Base-by-base conservation (phyloP, 2,888 invertebrate species). In the Pyralis farinalis region DNA sequence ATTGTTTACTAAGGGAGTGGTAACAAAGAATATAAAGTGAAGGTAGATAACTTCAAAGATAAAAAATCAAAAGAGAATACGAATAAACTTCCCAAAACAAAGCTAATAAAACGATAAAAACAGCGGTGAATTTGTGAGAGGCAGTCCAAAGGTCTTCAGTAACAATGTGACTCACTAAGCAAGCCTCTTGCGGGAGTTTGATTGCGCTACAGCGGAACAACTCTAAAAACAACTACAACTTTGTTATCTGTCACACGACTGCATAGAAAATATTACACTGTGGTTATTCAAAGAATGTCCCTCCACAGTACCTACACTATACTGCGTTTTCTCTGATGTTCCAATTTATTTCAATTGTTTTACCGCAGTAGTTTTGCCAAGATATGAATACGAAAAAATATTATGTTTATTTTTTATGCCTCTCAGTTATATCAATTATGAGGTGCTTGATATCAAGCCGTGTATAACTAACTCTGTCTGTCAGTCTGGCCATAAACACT, bases 61-160 rank as follows among this genome's bases (percentile, higher is more conserved):
- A 63, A 51, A 63, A 67, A 71, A 63, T 63, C 63, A 59, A 68
- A 70, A 63, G 59, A 62, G 64, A 74, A 67, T 60, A 52, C 39
- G 55, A 52, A 56, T 60, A 68, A 70, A 60, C 74, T 56, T 77
- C 75, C 49, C 47, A 53, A 76, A 82, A 75, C 70, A 76, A 78
- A 73, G 71, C 68, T 74, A 77, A 80, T 77, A 79, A 78, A 83
- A 74, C 73, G 64, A 76, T 75, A 72, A 74, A 75, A 73, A 74
- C 64, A 64, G 63, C 63, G 71, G 67, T 67, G 68, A 73, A 77
- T 76, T 80, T 71, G 66, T 73, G 71, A 74, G 70, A 62, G 60
- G 58, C 59, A 64, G 53, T 55, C 63, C 61, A 71, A 67, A 73
- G 70, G 69, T 66, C 67, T 68, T 75, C 55, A 64, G 68, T 65